Base-by-base conservation (phyloP, 2,888 invertebrate species). In the Spodoptera littoralis region DNA sequence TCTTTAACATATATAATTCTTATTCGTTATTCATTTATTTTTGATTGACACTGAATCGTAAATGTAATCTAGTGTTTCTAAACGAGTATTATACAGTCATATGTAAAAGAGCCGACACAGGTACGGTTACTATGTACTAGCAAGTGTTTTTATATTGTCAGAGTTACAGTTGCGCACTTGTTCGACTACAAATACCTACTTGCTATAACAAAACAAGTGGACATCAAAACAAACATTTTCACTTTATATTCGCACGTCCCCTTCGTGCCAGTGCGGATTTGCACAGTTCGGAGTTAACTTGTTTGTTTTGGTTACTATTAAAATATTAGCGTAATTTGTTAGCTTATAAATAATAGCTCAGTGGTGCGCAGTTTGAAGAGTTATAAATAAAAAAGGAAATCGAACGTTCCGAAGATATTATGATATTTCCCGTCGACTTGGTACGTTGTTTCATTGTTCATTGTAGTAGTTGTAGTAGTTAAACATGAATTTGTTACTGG, bases 361-460 rank as follows among this genome's bases (percentile, higher is more conserved):
- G 51, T 71, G 60, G 77, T 81, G 81, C 76, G 79, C 76, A 81
- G 71, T 78, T 83, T 65, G 60, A 59, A 2, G 36, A 36, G 36
- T 64, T 60, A 56, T 18, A 50, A 41, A 46, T 53, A 56, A 58
- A 47, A 24, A 43, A 66, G 63, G 60, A 77, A 67, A 61, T 56
- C 18, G 41, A 46, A 27, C 59, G 50, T 55, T 51, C 59, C 65
- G 49, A 58, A 62, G 52, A 44, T 48, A 69, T 58, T 52, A 84
- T 84, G 85, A 78, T 82, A 66, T 82, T 84, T 64, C 79, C 81
- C 8, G 59, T 80, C n/a, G 71, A 82, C 51, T 65, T 83, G 81
- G 84, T 84, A 57, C 49, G n/a, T 57, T 56, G 27, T 55, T 58
- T 44, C n/a, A 54, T 47, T 65, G 27, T 59, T 47, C 13, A 44